A percentile compares a stretch with the other conserved stretches of the same genome.
Evolutionary conservation across 2,797 vertebrate species (phyloP).

Genomic region (Iguana delicatissima): DNA sequence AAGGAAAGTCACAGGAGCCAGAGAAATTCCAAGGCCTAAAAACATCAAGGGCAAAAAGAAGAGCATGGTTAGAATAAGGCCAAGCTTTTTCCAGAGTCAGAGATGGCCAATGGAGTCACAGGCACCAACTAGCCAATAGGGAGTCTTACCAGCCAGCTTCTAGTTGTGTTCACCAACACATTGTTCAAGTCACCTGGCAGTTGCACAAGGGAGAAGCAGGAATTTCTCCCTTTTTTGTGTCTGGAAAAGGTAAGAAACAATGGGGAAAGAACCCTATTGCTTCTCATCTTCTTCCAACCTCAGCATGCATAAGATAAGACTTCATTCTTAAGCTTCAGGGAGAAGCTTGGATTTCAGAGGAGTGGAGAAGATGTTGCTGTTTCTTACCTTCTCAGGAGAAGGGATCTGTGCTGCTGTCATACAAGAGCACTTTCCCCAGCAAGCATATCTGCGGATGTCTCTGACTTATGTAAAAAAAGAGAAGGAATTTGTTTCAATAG

Average conservation of each 20-base stretch:
- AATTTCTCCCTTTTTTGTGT: background rate
- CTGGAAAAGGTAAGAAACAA: background rate
- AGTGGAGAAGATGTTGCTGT: background rate
- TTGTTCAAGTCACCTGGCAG: background rate
- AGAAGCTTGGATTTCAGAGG: background rate
- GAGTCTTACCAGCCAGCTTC: background rate
- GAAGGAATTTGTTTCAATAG: background rate
- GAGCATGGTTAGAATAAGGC: constrained; percentile 20
- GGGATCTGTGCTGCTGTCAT: background rate
- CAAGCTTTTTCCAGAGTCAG: background rate
- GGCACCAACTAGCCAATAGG: background rate
- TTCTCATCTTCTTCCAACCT: background rate
- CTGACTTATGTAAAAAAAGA: background rate
- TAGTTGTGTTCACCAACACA: background rate
- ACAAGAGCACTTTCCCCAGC: background rate
- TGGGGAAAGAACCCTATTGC: background rate
- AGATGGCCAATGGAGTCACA: no score
- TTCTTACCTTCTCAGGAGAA: background rate
- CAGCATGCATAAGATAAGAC: background rate
- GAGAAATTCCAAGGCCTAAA: constrained; percentile 60
- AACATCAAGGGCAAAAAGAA: constrained; percentile 50
- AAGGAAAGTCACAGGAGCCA: background rate
- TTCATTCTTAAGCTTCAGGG: background rate
- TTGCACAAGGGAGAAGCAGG: background rate
- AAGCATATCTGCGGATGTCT: background rate